Evolutionary conservation across 2,888 invertebrate species (phyloP), one percentile per base, ranked within the genome.

Genomic region (Hirtodrosophila histrioides): DNA sequence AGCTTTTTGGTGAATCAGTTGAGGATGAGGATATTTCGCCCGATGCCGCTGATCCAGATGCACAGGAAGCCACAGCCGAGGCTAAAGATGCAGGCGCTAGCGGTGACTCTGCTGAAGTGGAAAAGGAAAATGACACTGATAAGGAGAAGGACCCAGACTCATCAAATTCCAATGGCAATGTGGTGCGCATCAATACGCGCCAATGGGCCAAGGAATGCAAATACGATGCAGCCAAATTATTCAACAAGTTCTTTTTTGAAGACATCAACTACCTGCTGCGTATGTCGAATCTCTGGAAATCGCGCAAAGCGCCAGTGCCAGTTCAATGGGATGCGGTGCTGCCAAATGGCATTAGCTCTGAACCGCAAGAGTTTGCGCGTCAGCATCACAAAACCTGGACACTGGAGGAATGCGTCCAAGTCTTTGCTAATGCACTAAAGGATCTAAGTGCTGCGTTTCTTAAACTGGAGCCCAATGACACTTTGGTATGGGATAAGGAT

Each of bases 21-120:
- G 97, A 98, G 0, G 99, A 99, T 92, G 95, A 99, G 89, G 99
- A 99, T 91, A 99, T 99, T 2, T 98, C 99, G 9, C 99, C 99
- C 0, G 99, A 99, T 89, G 95, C 97, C 0, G 97, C 96, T 17
- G 99, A 99, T 92, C 98, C 98, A 6, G 99, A 99, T 92, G 96
- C 97, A 4, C 94, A 95, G 17, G 64, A 46, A 35, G 61, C 27
- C n/a, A 31, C 43, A 17, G 54, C 61, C 0, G 50, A 39, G 17
- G n/a, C 12, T 8, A 62, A 27, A 6, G 63, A 58, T n/a, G 49
- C 11, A 4, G 62, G 40, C 12, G 49, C 11, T 4, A 60, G 40
- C 12, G 60, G 41, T 0, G 71, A 68, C 11, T 95, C 95, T 77
- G 44, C n/a, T 6, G 29, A 23, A 3, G 27, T 4, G 0, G 27